phyloP scores from a whole-genome alignment of 2,888 invertebrate species.

The Troides aeacus region DNA sequence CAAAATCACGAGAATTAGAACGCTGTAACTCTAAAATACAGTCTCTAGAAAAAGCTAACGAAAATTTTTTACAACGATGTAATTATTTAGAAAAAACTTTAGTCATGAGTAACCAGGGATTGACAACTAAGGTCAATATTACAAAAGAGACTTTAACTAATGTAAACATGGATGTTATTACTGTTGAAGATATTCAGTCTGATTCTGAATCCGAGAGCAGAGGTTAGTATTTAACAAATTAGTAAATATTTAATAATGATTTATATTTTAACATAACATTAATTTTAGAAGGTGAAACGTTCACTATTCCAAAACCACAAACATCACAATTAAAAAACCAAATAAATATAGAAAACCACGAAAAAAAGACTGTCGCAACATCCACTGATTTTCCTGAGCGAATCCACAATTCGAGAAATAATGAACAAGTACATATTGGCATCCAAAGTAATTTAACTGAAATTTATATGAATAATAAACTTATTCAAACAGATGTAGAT shows the following conservation, averaged over 20 bases:
- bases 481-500: conserved; percentile 56
- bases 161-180: conserved; percentile 37
- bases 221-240: conserved; percentile 44
- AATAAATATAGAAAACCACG: conserved; percentile 5
- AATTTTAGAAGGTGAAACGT: conserved; percentile 59
- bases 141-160: conserved; percentile 33
- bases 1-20: conserved; percentile 53
- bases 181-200: conserved; percentile 60
- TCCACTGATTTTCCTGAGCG: conserved; percentile 24
- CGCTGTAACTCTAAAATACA: conserved; percentile 55
- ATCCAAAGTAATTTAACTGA: conserved; percentile 52
- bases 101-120: conserved; percentile 60
- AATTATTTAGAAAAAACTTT: conserved; percentile 60
- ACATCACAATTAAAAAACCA: conserved; percentile 19
- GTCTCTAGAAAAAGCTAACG: conserved; percentile 51
- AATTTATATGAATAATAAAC: conserved; percentile 38
- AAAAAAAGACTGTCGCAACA: conserved; percentile 15
- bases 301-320: conserved; percentile 54
- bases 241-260: neutral
- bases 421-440: conserved; percentile 37
- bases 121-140: conserved; percentile 42
- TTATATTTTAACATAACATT: neutral
- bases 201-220: conserved; percentile 56
- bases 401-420: conserved; percentile 27
- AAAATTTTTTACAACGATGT: conserved; percentile 54